Evolutionary conservation across 2,113 vertebrate genomes (phyloP).

Genomic region (Neogobius melanostomus): DNA sequence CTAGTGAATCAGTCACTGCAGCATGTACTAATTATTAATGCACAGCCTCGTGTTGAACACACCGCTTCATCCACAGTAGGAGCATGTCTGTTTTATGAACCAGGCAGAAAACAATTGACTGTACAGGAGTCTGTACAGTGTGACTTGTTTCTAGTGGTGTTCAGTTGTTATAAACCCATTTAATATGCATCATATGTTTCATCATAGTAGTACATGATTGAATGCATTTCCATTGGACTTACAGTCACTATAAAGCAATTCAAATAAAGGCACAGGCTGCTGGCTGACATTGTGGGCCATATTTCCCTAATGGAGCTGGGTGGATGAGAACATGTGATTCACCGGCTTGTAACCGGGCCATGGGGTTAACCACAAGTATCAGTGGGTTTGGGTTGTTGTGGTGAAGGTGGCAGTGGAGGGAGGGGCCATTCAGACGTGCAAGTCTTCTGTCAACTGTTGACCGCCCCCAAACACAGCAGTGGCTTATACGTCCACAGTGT

Average conservation of each 20-base stretch:
- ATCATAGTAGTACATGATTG: slow-evolving; percentile 59
- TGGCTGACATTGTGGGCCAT: slow-evolving; percentile 31
- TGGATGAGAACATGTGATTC: slow-evolving; percentile 44
- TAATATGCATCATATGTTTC: slow-evolving; percentile 68
- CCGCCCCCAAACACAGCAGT: slow-evolving; percentile 16
- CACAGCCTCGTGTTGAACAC: slow-evolving; percentile 57
- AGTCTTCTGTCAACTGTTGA: slow-evolving; percentile 39
- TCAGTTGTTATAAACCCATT: slow-evolving; percentile 74
- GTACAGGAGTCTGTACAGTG: slow-evolving; percentile 47
- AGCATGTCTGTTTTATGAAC: slow-evolving; percentile 24
- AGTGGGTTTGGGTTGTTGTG: slow-evolving; percentile 56
- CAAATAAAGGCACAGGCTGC: slow-evolving; percentile 32
- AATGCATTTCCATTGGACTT: slow-evolving; percentile 37
- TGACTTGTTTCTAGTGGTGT: slow-evolving; percentile 49
- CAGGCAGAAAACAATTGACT: slow-evolving; percentile 16
- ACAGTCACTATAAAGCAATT: slow-evolving; percentile 29
- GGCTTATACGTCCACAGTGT: background rate
- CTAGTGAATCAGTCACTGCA: slow-evolving; percentile 60
- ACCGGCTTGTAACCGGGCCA: slow-evolving; percentile 51
- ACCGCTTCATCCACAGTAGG: slow-evolving; percentile 32
- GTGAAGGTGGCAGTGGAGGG: slow-evolving; percentile 46
- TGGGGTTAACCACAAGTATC: slow-evolving; percentile 67
- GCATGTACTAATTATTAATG: slow-evolving; percentile 64
- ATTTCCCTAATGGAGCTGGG: slow-evolving; percentile 36
- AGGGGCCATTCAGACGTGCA: slow-evolving; percentile 38